These are phyloP conservation scores for Myrmophylax atrothorax DNA, from an alignment of 2,113 vertebrate species.

Conservation along the genomic window DNA sequence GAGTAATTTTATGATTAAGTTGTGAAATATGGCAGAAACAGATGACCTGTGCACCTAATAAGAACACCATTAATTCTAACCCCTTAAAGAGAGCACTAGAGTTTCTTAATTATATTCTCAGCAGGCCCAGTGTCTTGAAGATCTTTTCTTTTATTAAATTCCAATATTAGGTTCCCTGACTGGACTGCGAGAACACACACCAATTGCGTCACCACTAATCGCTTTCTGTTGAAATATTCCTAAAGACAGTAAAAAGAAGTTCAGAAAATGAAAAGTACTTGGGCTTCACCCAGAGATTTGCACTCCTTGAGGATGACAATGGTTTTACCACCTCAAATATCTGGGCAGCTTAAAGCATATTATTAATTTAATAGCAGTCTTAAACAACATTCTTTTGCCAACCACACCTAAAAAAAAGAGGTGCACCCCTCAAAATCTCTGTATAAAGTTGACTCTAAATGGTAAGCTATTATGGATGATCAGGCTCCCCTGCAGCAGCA, in stretches of 20 bases:
- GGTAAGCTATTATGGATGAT: neutral
- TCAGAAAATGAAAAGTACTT: neutral
- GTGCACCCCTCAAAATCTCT: neutral
- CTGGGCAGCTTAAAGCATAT: neutral
- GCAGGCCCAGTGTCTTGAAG: neutral
- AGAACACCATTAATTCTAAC: neutral
- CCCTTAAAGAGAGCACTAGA: neutral
- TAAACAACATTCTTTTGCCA: neutral
- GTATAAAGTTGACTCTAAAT: neutral
- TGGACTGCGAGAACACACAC: neutral
- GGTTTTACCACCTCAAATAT: neutral
- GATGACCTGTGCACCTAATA: neutral
- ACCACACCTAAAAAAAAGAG: neutral
- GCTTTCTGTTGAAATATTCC: neutral
- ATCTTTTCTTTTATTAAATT: neutral
- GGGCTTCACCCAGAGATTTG: neutral
- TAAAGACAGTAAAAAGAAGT: neutral
- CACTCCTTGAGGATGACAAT: neutral
- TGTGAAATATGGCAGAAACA: neutral
- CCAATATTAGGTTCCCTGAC: neutral
- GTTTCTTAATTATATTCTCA: neutral
- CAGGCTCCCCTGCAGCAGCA: neutral
- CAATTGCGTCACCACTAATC: neutral
- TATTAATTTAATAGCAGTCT: neutral
- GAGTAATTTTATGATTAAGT: neutral